Conservation (phyloP, 2,888 invertebrate genomes). For the Orgyia antiqua region DNA sequence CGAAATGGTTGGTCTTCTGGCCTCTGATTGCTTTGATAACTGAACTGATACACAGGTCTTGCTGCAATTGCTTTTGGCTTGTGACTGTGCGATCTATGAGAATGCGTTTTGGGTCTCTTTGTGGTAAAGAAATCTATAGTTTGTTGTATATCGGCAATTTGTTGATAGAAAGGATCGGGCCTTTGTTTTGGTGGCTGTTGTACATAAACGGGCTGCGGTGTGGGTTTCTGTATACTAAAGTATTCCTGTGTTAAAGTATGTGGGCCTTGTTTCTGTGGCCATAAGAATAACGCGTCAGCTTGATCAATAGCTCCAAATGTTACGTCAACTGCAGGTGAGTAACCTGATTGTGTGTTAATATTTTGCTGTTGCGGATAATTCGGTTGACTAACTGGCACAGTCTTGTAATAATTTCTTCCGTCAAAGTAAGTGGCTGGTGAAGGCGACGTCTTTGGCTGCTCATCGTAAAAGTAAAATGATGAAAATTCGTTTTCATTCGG, state of each 20-base stretch:
- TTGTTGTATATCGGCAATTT: conserved; percentile 81
- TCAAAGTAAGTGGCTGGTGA: conserved; percentile 72
- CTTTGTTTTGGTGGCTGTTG: conserved; percentile 55
- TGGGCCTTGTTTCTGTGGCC: conserved; percentile 73
- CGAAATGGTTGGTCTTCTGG: conserved; percentile 67
- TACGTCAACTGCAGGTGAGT: conserved; percentile 58
- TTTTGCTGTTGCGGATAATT: conserved; percentile 48
- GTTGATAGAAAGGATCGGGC: conserved; percentile 79
- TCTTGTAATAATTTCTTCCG: conserved; percentile 66
- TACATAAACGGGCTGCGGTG: conserved; percentile 54
- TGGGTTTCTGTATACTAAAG: conserved; percentile 70
- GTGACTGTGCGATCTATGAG: conserved; percentile 52
- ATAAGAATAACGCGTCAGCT: conserved; percentile 63
- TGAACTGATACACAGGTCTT: conserved; percentile 84
- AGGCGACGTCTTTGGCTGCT: conserved; percentile 77
- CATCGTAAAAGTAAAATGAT: conserved; percentile 84
- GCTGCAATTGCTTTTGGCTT: conserved; percentile 73
- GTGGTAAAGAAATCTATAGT: conserved; percentile 81
- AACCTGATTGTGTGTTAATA: conserved; percentile 50
- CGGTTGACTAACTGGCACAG: conserved; percentile 45
- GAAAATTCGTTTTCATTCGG: conserved; percentile 69
- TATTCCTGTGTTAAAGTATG: conserved; percentile 73
- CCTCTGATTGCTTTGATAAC: conserved; percentile 79
- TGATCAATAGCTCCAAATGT: conserved; percentile 68
- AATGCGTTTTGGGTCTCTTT: conserved; percentile 71